These are phyloP conservation scores for Cylas formicarius DNA, from an alignment of 1,140 invertebrate genomes.

Conservation along the genomic window DNA sequence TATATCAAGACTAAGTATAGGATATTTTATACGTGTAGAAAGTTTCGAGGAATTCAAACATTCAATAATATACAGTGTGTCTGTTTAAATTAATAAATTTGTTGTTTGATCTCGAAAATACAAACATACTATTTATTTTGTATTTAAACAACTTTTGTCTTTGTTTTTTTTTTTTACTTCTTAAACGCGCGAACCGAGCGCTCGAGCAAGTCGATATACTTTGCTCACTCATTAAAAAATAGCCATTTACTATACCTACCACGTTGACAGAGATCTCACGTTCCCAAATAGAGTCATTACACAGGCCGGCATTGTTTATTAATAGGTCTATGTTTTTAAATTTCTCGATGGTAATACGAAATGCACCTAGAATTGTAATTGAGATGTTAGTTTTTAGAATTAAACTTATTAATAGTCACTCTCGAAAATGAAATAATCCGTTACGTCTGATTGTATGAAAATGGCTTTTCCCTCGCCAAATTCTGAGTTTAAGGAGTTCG, in stretches of 20 bases:
- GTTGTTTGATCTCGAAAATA: too few species aligned
- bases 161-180: background rate
- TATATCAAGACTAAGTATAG: too few species aligned
- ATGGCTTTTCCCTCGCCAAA: slow-evolving; percentile 29
- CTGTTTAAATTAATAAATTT: too few species aligned
- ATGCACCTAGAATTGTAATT: slow-evolving; percentile 19
- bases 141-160: background rate
- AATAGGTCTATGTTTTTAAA: slow-evolving; percentile 44
- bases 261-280: slow-evolving; percentile 45
- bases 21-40: too few species aligned
- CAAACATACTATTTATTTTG: background rate
- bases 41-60: too few species aligned
- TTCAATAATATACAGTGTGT: too few species aligned
- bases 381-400: slow-evolving; percentile 4
- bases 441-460: slow-evolving; percentile 28
- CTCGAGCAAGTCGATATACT: background rate
- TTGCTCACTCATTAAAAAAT: too few species aligned
- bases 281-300: slow-evolving; percentile 45
- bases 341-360: slow-evolving; percentile 23
- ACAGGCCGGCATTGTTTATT: slow-evolving; percentile 46
- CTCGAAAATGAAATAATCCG: slow-evolving; percentile 24
- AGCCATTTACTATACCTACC: too few species aligned
- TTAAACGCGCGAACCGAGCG: background rate
- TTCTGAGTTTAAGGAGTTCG: slow-evolving; percentile 15
- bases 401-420: slow-evolving; percentile 15